Evolutionary conservation across 2,113 vertebrate genomes (phyloP).

Genomic region (Polypterus senegalus): DNA sequence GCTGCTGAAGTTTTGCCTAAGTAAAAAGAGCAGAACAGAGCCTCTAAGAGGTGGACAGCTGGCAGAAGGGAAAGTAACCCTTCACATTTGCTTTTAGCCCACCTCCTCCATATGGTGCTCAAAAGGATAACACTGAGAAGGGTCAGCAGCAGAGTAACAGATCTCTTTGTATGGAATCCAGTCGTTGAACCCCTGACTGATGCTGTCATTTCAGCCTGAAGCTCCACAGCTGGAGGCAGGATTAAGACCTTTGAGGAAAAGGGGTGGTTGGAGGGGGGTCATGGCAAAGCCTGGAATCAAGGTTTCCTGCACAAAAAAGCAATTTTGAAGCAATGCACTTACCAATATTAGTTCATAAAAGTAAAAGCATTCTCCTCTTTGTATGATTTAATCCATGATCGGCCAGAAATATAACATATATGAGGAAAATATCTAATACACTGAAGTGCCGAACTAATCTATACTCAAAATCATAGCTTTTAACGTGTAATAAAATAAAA

Average conservation of each 20-base stretch:
- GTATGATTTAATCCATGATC: slow-evolving; percentile 34
- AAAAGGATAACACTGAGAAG: slow-evolving; percentile 34
- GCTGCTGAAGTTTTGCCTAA: background rate
- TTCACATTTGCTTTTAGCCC: slow-evolving; percentile 20
- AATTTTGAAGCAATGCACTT: slow-evolving; percentile 37
- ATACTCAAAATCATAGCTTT: no score
- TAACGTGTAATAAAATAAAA: no score
- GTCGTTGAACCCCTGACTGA: slow-evolving; percentile 19
- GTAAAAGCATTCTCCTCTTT: slow-evolving; percentile 40
- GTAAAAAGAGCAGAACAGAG: background rate
- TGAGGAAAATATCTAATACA: background rate
- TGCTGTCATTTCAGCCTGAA: slow-evolving; percentile 32
- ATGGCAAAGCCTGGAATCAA: slow-evolving; percentile 18
- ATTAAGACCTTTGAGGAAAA: slow-evolving; percentile 31
- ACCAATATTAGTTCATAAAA: slow-evolving; percentile 50
- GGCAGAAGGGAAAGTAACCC: slow-evolving; percentile 42
- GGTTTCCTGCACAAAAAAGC: slow-evolving; percentile 24
- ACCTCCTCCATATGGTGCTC: slow-evolving; percentile 35
- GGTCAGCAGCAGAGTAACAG: slow-evolving; percentile 36
- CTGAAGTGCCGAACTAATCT: no score
- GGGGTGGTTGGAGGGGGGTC: slow-evolving; percentile 4
- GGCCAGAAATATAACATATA: background rate
- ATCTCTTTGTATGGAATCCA: slow-evolving; percentile 36
- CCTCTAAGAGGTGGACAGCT: slow-evolving; percentile 35
- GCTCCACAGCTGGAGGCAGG: slow-evolving; percentile 20